Evolutionary conservation across 2,113 vertebrate species (phyloP).

Genomic region (Leptosomus discolor): DNA sequence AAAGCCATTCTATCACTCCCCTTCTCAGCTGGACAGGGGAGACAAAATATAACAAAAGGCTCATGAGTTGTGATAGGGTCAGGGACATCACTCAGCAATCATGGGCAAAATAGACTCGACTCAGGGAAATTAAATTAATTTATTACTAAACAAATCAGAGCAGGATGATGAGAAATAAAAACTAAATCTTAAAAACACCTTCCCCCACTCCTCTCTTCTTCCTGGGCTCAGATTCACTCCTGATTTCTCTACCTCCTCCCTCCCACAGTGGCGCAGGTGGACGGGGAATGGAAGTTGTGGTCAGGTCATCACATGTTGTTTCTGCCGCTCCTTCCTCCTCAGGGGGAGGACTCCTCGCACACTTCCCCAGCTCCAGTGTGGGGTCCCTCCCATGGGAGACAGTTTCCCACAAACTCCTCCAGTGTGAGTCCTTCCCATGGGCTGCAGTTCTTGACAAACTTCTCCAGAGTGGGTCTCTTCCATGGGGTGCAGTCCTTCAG

Average conservation of each 20-base stretch:
- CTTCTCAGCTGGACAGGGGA: not conserved
- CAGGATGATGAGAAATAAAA: not conserved
- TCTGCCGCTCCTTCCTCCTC: not conserved
- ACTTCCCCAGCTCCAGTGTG: not conserved
- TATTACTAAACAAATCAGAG: not conserved
- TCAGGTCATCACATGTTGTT: not conserved
- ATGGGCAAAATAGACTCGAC: not conserved
- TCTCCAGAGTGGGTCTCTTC: not conserved
- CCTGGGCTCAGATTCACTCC: not conserved
- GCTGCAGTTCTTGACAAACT: not conserved
- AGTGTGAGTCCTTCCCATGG: not conserved
- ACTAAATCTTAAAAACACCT: not conserved
- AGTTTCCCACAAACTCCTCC: not conserved
- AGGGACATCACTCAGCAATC: no score
- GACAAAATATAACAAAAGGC: not conserved
- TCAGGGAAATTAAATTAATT: not conserved
- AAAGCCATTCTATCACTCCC: not conserved
- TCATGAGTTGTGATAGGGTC: no score
- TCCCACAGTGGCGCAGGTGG: not conserved
- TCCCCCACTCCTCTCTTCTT: not conserved
- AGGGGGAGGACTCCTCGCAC: no score
- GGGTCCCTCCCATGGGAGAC: no score
- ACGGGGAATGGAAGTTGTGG: not conserved
- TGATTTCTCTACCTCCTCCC: not conserved
- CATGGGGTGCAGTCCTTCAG: no score